Evolutionary conservation across 2,113 vertebrate species (phyloP).

Genomic region (Microtus richardsoni): DNA sequence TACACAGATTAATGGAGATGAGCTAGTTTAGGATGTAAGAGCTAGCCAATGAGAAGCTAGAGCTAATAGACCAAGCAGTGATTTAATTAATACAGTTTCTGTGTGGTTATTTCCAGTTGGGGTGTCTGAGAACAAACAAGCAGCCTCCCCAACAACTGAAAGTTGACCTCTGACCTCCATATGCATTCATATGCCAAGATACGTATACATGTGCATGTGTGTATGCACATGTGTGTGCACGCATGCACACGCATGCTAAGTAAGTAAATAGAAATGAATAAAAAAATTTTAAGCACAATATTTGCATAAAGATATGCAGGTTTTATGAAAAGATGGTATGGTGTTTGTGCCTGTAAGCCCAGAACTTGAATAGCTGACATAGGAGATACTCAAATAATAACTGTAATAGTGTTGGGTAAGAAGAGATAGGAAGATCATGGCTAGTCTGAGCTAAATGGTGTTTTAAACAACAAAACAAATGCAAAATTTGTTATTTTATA

Average conservation of each 20-base stretch:
- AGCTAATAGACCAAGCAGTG: too few species aligned
- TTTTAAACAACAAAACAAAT: neutral
- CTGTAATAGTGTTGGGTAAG: too few species aligned
- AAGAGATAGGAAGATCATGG: neutral
- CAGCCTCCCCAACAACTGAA: neutral
- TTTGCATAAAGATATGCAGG: neutral
- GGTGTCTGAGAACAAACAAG: too few species aligned
- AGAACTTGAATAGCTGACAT: neutral
- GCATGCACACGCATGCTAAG: too few species aligned
- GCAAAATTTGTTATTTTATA: neutral
- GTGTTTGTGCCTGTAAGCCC: neutral
- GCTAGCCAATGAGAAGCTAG: too few species aligned
- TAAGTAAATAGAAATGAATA: neutral
- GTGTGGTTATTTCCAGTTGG: too few species aligned
- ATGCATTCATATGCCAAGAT: neutral
- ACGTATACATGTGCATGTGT: neutral
- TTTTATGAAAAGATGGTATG: neutral
- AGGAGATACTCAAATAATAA: neutral
- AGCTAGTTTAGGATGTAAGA: too few species aligned
- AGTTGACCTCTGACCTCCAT: neutral
- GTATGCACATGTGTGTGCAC: too few species aligned
- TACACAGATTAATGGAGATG: too few species aligned
- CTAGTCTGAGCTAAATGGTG: neutral
- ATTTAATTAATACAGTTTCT: too few species aligned
- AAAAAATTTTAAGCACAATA: neutral